Conservation (phyloP, 2,888 invertebrate genomes). For the Watsonalla binaria region DNA sequence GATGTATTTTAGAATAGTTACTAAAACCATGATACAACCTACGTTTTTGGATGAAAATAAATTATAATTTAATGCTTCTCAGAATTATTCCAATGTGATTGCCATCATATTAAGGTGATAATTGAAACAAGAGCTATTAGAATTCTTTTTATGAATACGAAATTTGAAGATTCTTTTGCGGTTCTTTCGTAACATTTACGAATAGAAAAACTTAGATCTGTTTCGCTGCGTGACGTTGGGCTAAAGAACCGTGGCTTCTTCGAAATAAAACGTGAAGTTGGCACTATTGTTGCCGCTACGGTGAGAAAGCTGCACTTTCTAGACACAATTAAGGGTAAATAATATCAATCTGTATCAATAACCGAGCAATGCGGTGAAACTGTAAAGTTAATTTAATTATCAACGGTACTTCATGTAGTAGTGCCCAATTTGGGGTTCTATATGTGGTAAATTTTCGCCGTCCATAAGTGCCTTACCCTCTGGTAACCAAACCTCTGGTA, state of each 20-base stretch:
- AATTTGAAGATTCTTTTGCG: no score
- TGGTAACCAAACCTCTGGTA: no score
- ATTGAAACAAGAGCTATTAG: background rate
- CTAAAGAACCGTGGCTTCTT: slow-evolving; percentile 27
- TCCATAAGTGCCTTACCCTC: no score
- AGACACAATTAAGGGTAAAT: slow-evolving; percentile 54
- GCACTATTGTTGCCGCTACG: slow-evolving; percentile 45
- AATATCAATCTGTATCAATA: slow-evolving; percentile 39
- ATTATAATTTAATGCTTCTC: no score
- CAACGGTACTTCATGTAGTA: no score
- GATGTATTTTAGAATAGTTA: no score
- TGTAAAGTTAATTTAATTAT: no score
- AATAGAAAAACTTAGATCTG: background rate
- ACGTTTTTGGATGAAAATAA: no score
- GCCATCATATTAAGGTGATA: background rate
- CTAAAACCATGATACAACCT: no score
- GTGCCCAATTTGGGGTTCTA: no score
- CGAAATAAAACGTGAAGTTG: slow-evolving; percentile 49
- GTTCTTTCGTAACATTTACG: background rate
- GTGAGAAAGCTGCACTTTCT: slow-evolving; percentile 66
- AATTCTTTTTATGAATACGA: no score
- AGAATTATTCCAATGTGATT: background rate
- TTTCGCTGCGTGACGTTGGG: slow-evolving; percentile 28
- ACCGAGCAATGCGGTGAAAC: background rate
- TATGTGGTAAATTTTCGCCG: no score